A percentile compares a stretch with the other conserved stretches of the same genome.
These are phyloP conservation scores for Artibeus lituratus DNA, from an alignment of 2,797 vertebrate genomes.

Conservation along the genomic window DNA sequence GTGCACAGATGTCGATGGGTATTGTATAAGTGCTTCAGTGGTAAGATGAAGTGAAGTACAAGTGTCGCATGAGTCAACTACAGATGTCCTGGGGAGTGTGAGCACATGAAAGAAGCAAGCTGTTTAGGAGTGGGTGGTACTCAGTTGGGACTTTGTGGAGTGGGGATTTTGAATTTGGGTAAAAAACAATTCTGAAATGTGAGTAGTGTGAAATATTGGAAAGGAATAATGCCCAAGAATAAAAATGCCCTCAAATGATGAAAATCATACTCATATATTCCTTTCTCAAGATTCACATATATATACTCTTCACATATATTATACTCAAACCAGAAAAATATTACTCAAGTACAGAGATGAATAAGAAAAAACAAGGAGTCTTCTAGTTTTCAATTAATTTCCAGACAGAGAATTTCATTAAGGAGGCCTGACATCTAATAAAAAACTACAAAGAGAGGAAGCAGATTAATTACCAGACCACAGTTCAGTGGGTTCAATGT, in stretches of 20 bases:
- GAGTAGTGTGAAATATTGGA: not conserved
- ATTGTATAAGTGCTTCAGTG: not conserved
- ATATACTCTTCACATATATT: not conserved
- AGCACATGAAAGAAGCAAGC: not conserved
- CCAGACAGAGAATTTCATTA: not conserved
- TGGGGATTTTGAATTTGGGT: not conserved
- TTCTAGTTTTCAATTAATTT: constrained; percentile 35
- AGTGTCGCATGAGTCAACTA: not conserved
- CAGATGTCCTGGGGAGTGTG: not conserved
- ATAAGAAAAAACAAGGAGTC: not conserved
- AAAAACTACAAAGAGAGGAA: constrained; percentile 13
- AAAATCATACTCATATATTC: not conserved
- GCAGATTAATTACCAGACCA: not conserved
- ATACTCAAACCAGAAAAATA: not conserved
- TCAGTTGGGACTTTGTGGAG: not conserved
- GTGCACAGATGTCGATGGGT: not conserved
- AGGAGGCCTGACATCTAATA: constrained; percentile 19
- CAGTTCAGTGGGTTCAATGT: not conserved
- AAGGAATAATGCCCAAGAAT: not conserved
- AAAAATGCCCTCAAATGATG: not conserved
- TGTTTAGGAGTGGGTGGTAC: not conserved
- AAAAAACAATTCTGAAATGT: not conserved
- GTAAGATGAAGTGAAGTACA: not conserved
- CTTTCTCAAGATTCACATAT: not conserved
- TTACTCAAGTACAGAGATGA: not conserved